Evolutionary conservation across 2,113 vertebrate species (phyloP).

Genomic region (Neomonachus schauinslandi): DNA sequence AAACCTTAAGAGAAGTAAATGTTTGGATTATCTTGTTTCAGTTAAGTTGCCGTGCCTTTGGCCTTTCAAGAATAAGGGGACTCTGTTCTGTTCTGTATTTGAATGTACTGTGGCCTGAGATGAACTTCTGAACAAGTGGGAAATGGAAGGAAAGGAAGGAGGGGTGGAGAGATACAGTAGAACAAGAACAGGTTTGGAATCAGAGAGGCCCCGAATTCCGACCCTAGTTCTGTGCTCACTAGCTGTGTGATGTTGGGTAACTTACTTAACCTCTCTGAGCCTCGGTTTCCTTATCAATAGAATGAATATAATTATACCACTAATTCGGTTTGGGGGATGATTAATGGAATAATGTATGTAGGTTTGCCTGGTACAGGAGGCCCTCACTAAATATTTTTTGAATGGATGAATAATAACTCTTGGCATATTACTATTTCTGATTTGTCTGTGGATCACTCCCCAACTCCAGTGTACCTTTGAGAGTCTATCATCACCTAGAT

Average conservation of each 20-base stretch:
- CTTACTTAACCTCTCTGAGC: not conserved
- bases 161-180: accelerated
- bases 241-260: not conserved
- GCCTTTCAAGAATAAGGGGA: not conserved
- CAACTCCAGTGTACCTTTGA: not conserved
- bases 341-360: not conserved
- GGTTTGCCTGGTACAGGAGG: not conserved
- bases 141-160: not conserved
- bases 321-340: not conserved
- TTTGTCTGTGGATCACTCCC: not conserved
- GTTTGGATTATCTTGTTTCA: conserved; percentile 56
- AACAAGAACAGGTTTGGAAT: not conserved
- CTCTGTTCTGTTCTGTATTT: conserved; percentile 17
- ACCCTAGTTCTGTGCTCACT: not conserved
- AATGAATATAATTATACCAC: not conserved
- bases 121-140: not conserved
- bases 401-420: not conserved
- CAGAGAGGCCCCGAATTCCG: not conserved
- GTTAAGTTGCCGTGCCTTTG: not conserved
- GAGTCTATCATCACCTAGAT: not conserved
- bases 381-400: not conserved
- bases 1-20: conserved; percentile 14
- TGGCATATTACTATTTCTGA: not conserved
- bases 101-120: not conserved
- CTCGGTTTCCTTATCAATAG: not conserved